A percentile compares a stretch with the other conserved stretches of the same genome.
Evolutionary conservation across 2,888 invertebrate genomes (phyloP).

Genomic region (Dryocosmus kuriphilus): DNA sequence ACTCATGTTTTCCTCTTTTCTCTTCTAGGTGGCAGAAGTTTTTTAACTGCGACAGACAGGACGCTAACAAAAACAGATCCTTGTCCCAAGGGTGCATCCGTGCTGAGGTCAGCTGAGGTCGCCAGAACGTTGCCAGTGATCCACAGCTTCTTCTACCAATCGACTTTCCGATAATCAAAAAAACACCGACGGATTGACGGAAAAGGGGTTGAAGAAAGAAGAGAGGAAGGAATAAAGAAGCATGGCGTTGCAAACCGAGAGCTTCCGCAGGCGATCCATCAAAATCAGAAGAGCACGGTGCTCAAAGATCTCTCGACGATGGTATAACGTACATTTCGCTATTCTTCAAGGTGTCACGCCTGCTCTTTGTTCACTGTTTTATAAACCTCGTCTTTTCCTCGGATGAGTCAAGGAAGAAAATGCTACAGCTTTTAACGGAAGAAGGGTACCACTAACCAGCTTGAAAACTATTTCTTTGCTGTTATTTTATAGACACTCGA

Average conservation of each 20-base stretch:
- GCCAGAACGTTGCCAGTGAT: slow-evolving; percentile 27
- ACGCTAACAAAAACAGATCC: slow-evolving; percentile 53
- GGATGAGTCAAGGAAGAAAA: slow-evolving; percentile 24
- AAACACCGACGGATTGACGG: slow-evolving; percentile 50
- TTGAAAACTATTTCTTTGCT: slow-evolving; percentile 21
- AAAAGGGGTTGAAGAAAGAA: slow-evolving; percentile 8
- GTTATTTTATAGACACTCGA: not conserved
- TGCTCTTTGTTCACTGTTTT: slow-evolving; percentile 37
- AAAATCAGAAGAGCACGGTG: slow-evolving; percentile 59
- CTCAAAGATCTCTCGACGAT: slow-evolving; percentile 37
- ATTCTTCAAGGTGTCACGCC: slow-evolving; percentile 53
- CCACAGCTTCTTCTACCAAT: slow-evolving; percentile 55
- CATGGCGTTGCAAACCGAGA: slow-evolving; percentile 16
- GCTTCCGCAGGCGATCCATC: slow-evolving; percentile 59
- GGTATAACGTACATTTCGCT: slow-evolving; percentile 55
- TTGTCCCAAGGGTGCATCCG: slow-evolving; percentile 52
- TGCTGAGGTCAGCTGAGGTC: slow-evolving; percentile 61
- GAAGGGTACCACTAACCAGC: slow-evolving; percentile 5
- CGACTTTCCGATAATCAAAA: slow-evolving; percentile 57
- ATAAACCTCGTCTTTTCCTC: slow-evolving; percentile 33
- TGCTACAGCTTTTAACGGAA: slow-evolving; percentile 13
- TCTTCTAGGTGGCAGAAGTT: slow-evolving; percentile 26
- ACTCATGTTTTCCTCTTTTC: slow-evolving; percentile 31
- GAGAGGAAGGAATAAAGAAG: not conserved
- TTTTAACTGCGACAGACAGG: slow-evolving; percentile 37